phyloP scores from a whole-genome alignment of 2,113 vertebrate genomes.

The Phrynocephalus versicolor region DNA sequence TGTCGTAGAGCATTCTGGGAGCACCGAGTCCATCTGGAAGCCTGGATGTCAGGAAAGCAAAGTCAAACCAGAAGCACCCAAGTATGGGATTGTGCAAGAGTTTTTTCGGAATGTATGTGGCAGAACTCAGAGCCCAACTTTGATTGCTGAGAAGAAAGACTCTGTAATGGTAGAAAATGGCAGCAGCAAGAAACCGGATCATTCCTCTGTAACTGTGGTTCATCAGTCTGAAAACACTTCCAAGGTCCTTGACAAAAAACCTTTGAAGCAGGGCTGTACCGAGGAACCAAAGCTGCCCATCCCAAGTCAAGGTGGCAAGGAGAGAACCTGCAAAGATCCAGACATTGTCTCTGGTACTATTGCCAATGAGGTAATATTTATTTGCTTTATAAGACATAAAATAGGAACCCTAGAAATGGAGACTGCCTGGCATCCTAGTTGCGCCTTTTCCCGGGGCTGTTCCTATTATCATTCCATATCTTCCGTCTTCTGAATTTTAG shows the following conservation, averaged over 20 bases:
- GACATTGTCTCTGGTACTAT: conserved; percentile 63
- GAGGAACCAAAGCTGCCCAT: conserved; percentile 77
- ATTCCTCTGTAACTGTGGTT: conserved; percentile 64
- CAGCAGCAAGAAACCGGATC: conserved; percentile 75
- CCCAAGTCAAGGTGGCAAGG: conserved; percentile 70
- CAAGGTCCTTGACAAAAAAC: conserved; percentile 88
- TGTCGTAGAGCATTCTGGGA: conserved; percentile 91
- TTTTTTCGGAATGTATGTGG: conserved; percentile 90
- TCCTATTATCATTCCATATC: neutral
- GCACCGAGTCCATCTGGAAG: conserved; percentile 92
- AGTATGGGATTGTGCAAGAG: conserved; percentile 90
- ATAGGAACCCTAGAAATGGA: neutral
- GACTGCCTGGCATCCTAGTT: neutral
- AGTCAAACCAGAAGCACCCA: conserved; percentile 79
- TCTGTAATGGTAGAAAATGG: conserved; percentile 73
- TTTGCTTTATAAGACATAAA: neutral
- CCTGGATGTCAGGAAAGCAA: conserved; percentile 71
- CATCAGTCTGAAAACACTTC: conserved; percentile 80
- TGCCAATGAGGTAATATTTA: conserved; percentile 80
- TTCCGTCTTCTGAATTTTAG: neutral
- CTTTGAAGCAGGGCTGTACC: conserved; percentile 80
- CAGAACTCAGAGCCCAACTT: conserved; percentile 75
- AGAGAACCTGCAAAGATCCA: conserved; percentile 67
- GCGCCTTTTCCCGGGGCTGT: neutral
- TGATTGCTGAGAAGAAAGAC: conserved; percentile 70